Conservation (phyloP, 2,888 invertebrate genomes). For the Prosopocoilus inquinatus region DNA sequence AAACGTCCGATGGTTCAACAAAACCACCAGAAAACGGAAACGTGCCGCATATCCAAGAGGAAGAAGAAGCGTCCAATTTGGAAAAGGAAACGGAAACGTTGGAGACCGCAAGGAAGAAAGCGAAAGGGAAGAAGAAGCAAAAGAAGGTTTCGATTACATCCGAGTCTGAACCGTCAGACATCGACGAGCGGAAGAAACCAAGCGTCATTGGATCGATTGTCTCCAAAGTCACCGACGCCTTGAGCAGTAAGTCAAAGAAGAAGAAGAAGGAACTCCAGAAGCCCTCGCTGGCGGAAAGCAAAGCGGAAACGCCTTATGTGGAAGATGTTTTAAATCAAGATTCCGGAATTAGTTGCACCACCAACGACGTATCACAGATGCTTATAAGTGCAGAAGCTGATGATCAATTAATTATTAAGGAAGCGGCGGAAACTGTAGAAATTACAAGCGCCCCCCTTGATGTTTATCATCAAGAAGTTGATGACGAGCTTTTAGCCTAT, state of each 20-base stretch:
- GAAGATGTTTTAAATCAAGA: too few relatives aligned
- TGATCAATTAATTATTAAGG: background rate
- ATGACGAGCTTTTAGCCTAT: background rate
- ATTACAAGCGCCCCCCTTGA: background rate
- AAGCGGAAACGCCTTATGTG: background rate
- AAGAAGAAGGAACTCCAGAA: constrained; percentile 15
- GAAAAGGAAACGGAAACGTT: constrained; percentile 9
- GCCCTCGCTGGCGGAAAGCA: background rate
- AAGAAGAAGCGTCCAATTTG: background rate
- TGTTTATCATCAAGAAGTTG: background rate
- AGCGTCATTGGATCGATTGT: constrained; percentile 16
- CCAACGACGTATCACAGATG: background rate
- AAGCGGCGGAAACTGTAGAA: too few relatives aligned
- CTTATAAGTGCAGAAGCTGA: background rate
- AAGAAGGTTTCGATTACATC: constrained; percentile 15
- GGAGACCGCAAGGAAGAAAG: constrained; percentile 12
- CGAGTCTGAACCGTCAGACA: constrained; percentile 19
- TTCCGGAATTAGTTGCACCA: too few relatives aligned
- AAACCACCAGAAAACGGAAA: background rate
- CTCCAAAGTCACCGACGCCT: constrained; percentile 16
- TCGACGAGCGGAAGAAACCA: constrained; percentile 24
- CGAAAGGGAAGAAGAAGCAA: constrained; percentile 17
- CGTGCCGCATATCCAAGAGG: background rate
- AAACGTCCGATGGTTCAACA: background rate
- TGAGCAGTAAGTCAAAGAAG: constrained; percentile 13